phyloP scores from a whole-genome alignment of 1,140 invertebrate genomes.

The Macrobrachium rosenbergii region DNA sequence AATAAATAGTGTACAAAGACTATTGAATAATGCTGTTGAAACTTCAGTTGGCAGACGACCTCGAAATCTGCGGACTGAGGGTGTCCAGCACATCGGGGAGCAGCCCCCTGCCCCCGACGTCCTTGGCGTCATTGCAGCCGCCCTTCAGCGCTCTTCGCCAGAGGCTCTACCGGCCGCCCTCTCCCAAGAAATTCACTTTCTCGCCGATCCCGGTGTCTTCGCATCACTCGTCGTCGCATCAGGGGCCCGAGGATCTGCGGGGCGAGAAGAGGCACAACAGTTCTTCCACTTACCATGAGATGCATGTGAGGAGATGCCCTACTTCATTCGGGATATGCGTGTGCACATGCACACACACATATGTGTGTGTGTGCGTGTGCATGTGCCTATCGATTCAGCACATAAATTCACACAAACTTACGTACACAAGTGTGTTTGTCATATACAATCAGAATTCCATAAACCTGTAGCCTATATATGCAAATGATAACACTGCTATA shows the following conservation, averaged over 20 bases:
- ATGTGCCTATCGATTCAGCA: too few species aligned
- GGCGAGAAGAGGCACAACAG: not conserved
- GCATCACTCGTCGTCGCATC: not conserved
- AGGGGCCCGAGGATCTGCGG: not conserved
- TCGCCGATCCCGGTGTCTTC: not conserved
- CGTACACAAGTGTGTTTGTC: too few species aligned
- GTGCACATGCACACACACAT: not conserved
- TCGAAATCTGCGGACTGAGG: conserved; percentile 34
- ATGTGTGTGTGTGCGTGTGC: not conserved
- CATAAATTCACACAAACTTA: too few species aligned
- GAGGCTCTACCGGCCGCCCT: not conserved
- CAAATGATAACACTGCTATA: not conserved
- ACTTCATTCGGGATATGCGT: not conserved
- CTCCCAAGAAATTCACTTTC: conserved; percentile 23
- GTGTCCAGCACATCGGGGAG: not conserved
- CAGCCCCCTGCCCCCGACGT: not conserved
- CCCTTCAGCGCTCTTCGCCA: not conserved
- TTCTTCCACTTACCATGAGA: not conserved
- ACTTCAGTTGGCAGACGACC: conserved; percentile 34
- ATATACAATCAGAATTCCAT: too few species aligned
- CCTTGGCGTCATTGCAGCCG: not conserved
- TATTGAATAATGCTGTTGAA: too few species aligned
- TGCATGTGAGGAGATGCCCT: too few species aligned
- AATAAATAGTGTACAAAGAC: too few species aligned
- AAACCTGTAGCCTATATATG: too few species aligned